A percentile compares a stretch with the other conserved stretches of the same genome.
Evolutionary conservation across 2,113 vertebrate species (phyloP).

Genomic region (Arothron firmamentum): DNA sequence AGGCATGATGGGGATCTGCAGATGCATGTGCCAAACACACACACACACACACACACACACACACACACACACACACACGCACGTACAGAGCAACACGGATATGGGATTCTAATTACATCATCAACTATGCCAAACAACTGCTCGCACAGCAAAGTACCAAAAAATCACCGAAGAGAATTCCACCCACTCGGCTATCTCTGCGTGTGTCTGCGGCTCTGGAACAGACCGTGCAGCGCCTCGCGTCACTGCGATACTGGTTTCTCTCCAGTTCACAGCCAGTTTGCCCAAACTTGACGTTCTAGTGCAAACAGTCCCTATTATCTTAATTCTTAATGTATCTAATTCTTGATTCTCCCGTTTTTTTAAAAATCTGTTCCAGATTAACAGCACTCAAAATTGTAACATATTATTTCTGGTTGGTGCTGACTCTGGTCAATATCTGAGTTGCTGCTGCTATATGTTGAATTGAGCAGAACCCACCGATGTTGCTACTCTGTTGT

Average conservation of each 20-base stretch:
- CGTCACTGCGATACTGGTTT: conserved; percentile 1
- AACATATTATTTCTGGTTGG: no score
- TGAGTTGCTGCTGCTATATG: no score
- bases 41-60: background rate
- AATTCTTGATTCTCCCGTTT: no score
- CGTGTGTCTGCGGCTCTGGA: conserved; percentile 13
- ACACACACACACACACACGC: conserved; percentile 1
- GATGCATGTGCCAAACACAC: background rate
- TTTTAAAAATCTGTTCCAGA: no score
- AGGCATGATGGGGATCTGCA: conserved; percentile 14
- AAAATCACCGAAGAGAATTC: conserved; percentile 16
- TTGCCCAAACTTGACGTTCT: background rate
- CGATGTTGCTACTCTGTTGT: no score
- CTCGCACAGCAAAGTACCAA: conserved; percentile 13
- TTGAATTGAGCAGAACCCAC: no score
- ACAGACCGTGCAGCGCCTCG: conserved; percentile 19
- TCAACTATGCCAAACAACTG: conserved; percentile 1
- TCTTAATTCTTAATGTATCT: no score
- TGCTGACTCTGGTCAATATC: no score
- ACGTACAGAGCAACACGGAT: background rate
- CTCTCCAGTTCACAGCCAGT: background rate
- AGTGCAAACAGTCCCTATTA: background rate
- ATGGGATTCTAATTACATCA: no score
- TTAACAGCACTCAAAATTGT: no score
- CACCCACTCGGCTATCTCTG: conserved; percentile 11